Evolutionary conservation across 2,113 vertebrate genomes (phyloP).

Genomic region (Lanius collurio): DNA sequence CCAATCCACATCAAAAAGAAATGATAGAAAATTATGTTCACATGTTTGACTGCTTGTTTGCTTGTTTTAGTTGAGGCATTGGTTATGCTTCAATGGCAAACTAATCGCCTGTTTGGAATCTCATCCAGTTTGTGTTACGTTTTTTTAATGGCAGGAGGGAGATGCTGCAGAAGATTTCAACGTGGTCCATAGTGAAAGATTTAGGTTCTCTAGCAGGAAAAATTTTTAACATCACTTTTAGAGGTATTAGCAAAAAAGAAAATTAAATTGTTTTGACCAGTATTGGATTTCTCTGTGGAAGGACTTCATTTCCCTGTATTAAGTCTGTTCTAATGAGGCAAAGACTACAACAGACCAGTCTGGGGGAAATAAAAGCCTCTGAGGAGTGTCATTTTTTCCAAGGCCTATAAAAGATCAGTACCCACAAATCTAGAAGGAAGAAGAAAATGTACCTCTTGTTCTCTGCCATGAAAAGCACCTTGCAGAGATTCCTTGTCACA

Average conservation of each 20-base stretch:
- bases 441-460: background rate
- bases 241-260: background rate
- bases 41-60: constrained; percentile 69
- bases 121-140: constrained; percentile 31
- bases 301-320: background rate
- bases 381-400: background rate
- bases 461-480: background rate
- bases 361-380: background rate
- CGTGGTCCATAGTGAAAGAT: background rate
- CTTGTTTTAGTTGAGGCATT: constrained; percentile 67
- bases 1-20: constrained; percentile 73
- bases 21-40: constrained; percentile 77
- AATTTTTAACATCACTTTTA: background rate
- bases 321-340: background rate
- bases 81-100: constrained; percentile 72
- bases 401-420: background rate
- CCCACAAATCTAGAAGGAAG: background rate
- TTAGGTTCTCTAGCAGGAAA: background rate
- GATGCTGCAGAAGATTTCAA: background rate
- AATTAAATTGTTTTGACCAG: background rate
- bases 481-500: background rate
- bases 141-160: constrained; percentile 21
- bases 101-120: constrained; percentile 67
- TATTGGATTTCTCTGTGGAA: background rate
- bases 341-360: background rate